These are phyloP conservation scores for Bungarus multicinctus DNA, from an alignment of 2,113 vertebrate genomes.

Conservation along the genomic window DNA sequence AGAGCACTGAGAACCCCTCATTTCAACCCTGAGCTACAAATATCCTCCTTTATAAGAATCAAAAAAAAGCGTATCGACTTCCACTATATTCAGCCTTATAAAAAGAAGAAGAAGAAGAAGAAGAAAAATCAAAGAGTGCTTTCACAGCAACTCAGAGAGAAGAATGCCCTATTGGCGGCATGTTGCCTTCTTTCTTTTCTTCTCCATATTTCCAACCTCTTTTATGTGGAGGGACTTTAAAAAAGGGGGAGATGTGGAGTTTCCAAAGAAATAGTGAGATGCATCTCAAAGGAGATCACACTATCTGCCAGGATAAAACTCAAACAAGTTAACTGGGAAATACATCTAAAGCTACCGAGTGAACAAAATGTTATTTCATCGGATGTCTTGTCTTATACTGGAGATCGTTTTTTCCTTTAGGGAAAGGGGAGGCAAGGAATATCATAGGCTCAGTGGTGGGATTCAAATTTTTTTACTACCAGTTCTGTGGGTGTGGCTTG, in stretches of 20 bases:
- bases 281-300: neutral
- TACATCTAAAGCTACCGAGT: neutral
- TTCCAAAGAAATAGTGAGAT: neutral
- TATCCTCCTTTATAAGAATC: neutral
- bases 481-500: no score
- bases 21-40: neutral
- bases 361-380: neutral
- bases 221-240: neutral
- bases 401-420: neutral
- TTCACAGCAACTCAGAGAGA: neutral
- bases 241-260: neutral
- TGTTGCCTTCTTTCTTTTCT: neutral
- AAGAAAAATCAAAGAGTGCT: neutral
- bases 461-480: no score
- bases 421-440: neutral
- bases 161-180: neutral
- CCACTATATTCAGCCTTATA: neutral
- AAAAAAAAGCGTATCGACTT: neutral
- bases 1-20: neutral
- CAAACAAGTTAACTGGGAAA: neutral
- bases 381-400: neutral
- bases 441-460: neutral
- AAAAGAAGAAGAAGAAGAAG: neutral
- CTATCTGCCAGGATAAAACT: neutral
- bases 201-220: neutral